A percentile compares a stretch with the other conserved stretches of the same genome.
Conservation (phyloP, 2,888 invertebrate species). For the Anthoptus insignis region DNA sequence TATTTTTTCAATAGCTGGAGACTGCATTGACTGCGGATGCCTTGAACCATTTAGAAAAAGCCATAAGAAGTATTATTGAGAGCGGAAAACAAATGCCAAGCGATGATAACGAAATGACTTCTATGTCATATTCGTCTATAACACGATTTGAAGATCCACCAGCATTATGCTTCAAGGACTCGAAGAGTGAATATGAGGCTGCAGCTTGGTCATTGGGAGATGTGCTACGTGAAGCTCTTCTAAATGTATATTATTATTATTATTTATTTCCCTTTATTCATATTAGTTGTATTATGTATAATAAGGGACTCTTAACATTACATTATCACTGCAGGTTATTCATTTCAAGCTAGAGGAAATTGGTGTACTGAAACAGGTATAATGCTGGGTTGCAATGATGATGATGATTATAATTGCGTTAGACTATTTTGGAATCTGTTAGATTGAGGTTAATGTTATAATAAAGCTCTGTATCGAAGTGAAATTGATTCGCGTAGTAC, state of each 20-base stretch:
- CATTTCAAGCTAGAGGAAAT: too few species aligned
- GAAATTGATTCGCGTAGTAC: too few species aligned
- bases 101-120: slow-evolving; percentile 35
- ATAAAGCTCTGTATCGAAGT: too few species aligned
- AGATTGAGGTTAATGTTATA: too few species aligned
- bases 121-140: too few species aligned
- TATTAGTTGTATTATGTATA: too few species aligned
- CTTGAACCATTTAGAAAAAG: slow-evolving; percentile 71
- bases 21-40: slow-evolving; percentile 75
- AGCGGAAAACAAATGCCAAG: slow-evolving; percentile 42
- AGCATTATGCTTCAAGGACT: slow-evolving; percentile 89
- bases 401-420: too few species aligned
- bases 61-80: slow-evolving; percentile 59
- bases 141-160: slow-evolving; percentile 88
- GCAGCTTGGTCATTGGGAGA: slow-evolving; percentile 66
- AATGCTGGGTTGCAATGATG: too few species aligned
- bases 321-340: too few species aligned
- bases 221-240: slow-evolving; percentile 59
- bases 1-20: slow-evolving; percentile 64
- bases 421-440: too few species aligned
- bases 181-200: slow-evolving; percentile 77
- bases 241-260: slow-evolving; percentile 55
- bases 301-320: too few species aligned
- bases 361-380: too few species aligned
- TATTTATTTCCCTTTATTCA: not conserved